A percentile compares a stretch with the other conserved stretches of the same genome.
phyloP scores from a whole-genome alignment of 2,797 vertebrate species.

The Lophius americanus region DNA sequence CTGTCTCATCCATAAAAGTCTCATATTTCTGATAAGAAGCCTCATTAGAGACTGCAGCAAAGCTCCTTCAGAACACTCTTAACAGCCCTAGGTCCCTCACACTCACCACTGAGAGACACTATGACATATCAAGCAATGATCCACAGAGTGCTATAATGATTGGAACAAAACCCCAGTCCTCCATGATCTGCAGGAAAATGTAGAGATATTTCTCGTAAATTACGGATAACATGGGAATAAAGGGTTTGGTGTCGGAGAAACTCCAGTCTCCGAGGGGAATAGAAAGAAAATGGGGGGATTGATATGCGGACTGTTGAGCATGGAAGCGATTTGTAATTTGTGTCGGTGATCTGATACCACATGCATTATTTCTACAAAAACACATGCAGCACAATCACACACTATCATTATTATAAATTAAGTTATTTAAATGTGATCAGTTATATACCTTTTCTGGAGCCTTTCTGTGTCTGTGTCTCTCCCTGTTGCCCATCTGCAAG shows the following conservation, averaged over 20 bases:
- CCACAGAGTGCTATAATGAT: constrained; percentile 76
- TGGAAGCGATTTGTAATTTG: constrained; percentile 43
- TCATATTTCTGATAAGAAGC: constrained; percentile 77
- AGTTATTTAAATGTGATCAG: constrained; percentile 1
- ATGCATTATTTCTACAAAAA: constrained; percentile 8
- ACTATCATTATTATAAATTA: background rate
- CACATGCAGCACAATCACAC: constrained; percentile 4
- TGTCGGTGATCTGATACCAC: constrained; percentile 45
- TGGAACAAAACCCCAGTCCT: constrained; percentile 70
- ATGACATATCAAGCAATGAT: constrained; percentile 69
- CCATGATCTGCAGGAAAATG: constrained; percentile 65
- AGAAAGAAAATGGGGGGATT: constrained; percentile 46
- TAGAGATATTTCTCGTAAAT: constrained; percentile 66
- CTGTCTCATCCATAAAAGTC: constrained; percentile 73
- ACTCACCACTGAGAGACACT: constrained; percentile 68
- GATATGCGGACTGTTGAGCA: constrained; percentile 42
- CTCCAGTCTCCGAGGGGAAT: constrained; percentile 33
- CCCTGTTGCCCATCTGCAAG: constrained; percentile 81
- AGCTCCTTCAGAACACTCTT: constrained; percentile 65
- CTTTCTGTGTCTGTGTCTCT: constrained; percentile 76
- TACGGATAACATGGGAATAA: constrained; percentile 53
- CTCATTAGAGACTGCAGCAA: constrained; percentile 74
- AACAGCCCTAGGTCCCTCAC: constrained; percentile 65
- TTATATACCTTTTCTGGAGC: constrained; percentile 77
- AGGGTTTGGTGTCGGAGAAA: constrained; percentile 48